These are phyloP conservation scores for Stigmatopora argus DNA, from an alignment of 2,113 vertebrate genomes.

Conservation along the genomic window DNA sequence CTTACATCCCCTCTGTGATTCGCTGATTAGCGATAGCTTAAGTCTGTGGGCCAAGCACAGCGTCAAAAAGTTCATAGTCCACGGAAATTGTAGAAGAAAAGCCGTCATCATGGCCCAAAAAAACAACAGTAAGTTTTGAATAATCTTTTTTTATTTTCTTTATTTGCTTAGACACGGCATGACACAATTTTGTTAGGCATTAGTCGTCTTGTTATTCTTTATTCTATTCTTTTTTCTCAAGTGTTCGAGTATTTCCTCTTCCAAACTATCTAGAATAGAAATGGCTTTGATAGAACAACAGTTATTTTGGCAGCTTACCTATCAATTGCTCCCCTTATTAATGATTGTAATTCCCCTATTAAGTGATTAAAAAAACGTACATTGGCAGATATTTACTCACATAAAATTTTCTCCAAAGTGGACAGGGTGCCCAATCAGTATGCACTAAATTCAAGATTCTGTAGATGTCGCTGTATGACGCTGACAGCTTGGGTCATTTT, in stretches of 20 bases:
- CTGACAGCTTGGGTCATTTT: too few relatives aligned
- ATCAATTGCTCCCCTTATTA: too few relatives aligned
- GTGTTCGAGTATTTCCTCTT: slow-evolving; percentile 2
- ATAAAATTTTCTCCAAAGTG: too few relatives aligned
- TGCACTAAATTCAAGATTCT: too few relatives aligned
- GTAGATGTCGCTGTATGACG: too few relatives aligned
- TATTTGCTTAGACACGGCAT: slow-evolving; percentile 17
- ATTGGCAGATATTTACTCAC: too few relatives aligned
- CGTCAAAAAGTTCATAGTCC: slow-evolving; percentile 29
- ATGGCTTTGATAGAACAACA: background rate
- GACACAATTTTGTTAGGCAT: slow-evolving; percentile 1
- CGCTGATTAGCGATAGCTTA: slow-evolving; percentile 56
- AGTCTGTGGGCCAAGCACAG: slow-evolving; percentile 26
- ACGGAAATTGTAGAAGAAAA: slow-evolving; percentile 10
- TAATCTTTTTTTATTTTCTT: slow-evolving; percentile 1
- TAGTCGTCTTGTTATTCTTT: slow-evolving; percentile 29
- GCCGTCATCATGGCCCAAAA: slow-evolving; percentile 56
- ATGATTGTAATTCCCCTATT: too few relatives aligned
- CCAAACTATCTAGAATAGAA: slow-evolving; percentile 7
- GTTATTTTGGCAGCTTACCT: background rate
- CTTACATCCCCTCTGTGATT: slow-evolving; percentile 48
- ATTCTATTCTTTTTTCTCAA: slow-evolving; percentile 22
- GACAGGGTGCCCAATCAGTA: too few relatives aligned
- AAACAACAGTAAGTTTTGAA: slow-evolving; percentile 56
- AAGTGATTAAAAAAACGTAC: too few relatives aligned